Base-by-base conservation (phyloP, 30 jellyfish, hydroid and myxozoan genomes). In the Hydra vulgaris region DNA sequence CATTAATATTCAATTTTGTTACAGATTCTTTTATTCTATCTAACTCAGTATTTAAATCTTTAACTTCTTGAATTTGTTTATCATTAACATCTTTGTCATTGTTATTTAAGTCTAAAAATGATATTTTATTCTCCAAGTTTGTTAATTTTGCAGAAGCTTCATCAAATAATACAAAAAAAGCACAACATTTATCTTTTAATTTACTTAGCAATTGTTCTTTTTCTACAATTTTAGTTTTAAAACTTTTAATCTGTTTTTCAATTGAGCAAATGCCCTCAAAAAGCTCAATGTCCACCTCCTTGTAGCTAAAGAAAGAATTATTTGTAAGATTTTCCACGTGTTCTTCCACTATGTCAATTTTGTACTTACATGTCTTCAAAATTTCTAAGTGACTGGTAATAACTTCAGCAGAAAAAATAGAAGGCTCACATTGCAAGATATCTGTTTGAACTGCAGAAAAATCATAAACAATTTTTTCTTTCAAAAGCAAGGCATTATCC, bases 21-120 rank as follows among this genome's bases (percentile, higher is more conserved):
- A 92, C 92, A 20, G 84, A 84, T 25, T 87, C 95, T 73, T 92
- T 95, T 88, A 92, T 79, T 25, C 61, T 84, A 22, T 92, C 99
- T 21, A 92, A 66, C 18, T 72, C 88, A 22, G 18, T 71, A 77
- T 54, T 56, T 19, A 75, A 67, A 16, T 81, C 93, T 66, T 86
- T 92, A 52, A 87, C 73, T 19, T 84, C 99, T 18, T 79, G 86
- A 88, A 92, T 92, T 79, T 92, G 96, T n/a, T 72, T 74, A 74
- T 79, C 56, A 71, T 87, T 92, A 19, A 85, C 71, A 21, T 87
- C 94, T 8, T 82, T 95, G 73, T 82, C 95, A 18, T 95, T 84
- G 17, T 95, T 95, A 55, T 84, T 96, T 0, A 96, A 95, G 53
- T 66, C 77, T 27, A 86, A 89, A 23, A 77, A 79, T 15, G 81